A percentile compares a stretch with the other conserved stretches of the same genome.
Conservation (phyloP, 2,797 vertebrate species). For the Steatocranus sp. region DNA sequence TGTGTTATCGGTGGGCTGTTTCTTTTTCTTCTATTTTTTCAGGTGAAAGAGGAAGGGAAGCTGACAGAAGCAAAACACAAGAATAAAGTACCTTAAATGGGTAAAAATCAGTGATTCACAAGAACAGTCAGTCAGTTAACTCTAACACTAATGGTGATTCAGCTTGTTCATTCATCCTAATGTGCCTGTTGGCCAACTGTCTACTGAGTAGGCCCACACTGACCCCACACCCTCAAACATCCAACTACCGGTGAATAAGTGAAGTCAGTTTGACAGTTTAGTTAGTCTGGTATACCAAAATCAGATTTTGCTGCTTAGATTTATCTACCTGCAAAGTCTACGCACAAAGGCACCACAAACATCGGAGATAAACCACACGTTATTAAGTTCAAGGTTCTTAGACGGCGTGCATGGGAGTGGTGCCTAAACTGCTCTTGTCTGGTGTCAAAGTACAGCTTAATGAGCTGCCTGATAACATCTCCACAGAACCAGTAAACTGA, state of each 20-base stretch:
- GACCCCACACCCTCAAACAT: not conserved
- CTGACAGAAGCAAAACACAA: not conserved
- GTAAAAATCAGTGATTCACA: not conserved
- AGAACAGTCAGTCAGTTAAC: not conserved
- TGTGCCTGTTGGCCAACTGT: not conserved
- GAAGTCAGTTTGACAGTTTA: not conserved
- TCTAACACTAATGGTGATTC: not conserved
- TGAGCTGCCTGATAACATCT: not conserved
- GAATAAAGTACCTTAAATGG: conserved; percentile 40
- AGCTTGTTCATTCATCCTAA: not conserved
- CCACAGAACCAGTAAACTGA: not conserved
- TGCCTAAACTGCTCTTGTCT: conserved; percentile 25
- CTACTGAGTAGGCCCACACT: not conserved
- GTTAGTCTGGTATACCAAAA: not conserved
- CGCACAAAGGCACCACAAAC: not conserved
- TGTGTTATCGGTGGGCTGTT: not conserved
- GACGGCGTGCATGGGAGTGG: not conserved
- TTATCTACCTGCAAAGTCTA: not conserved
- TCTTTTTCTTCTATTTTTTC: not conserved
- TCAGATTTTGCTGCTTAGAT: not conserved
- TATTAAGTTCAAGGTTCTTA: not conserved
- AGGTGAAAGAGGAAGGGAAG: not conserved
- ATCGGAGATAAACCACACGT: not conserved
- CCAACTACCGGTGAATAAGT: not conserved
- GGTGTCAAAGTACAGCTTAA: conserved; percentile 48